A percentile compares a stretch with the other conserved stretches of the same genome.
These are phyloP conservation scores for Catocala sponsa DNA, from an alignment of 2,888 invertebrate genomes.

Conservation along the genomic window DNA sequence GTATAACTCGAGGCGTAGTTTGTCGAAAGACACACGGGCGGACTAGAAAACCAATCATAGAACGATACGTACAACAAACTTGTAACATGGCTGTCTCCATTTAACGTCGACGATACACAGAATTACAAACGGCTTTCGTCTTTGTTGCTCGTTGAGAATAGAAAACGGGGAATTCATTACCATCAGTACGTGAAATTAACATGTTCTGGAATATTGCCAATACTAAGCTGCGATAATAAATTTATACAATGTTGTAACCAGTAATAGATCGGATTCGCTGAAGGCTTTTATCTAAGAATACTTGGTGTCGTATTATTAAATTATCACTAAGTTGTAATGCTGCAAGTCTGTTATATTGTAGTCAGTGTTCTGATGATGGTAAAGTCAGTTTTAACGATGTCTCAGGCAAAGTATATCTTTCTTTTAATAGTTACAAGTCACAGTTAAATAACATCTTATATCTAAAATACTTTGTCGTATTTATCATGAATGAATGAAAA, in stretches of 20 bases:
- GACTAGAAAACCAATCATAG: no score
- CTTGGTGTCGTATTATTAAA: slow-evolving; percentile 14
- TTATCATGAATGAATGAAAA: no score
- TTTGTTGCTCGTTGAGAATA: slow-evolving; percentile 36
- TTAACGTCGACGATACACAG: slow-evolving; percentile 6
- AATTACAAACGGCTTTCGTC: slow-evolving; percentile 20
- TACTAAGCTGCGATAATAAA: slow-evolving; percentile 14
- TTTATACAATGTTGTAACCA: slow-evolving; percentile 16
- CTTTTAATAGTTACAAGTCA: no score
- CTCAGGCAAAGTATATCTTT: no score
- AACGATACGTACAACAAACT: no score
- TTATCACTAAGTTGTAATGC: slow-evolving; percentile 3
- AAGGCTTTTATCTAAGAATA: slow-evolving; percentile 25
- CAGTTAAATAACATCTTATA: no score
- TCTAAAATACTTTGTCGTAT: no score
- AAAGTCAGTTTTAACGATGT: no score
- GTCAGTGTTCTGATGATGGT: no score
- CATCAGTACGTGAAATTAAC: slow-evolving; percentile 35
- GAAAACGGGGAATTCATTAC: slow-evolving; percentile 45
- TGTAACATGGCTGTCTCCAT: slow-evolving; percentile 1
- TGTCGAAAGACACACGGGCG: no score
- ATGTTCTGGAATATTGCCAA: slow-evolving; percentile 41
- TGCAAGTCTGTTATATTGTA: no score
- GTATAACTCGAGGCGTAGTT: no score
- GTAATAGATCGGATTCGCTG: slow-evolving; percentile 34